Evolutionary conservation across 2,888 invertebrate species (phyloP).

Genomic region (Lingula anatina): DNA sequence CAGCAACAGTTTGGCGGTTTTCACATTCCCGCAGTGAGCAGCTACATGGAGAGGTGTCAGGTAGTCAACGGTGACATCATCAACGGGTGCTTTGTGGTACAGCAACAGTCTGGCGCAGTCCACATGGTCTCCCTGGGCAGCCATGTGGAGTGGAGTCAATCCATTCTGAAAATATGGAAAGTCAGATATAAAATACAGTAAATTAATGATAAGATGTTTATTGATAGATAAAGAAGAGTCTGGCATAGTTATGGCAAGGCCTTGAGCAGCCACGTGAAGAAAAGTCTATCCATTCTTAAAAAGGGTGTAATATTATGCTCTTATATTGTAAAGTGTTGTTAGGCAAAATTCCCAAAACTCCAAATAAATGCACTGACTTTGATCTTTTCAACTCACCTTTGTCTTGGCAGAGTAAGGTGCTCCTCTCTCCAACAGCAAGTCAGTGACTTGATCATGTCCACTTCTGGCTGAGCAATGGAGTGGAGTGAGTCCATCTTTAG

Average conservation of each 20-base stretch:
- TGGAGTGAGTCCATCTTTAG: slow-evolving; percentile 90
- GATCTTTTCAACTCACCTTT: slow-evolving; percentile 66
- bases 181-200: too few species aligned
- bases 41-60: slow-evolving; percentile 96
- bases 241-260: too few species aligned
- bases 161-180: slow-evolving; percentile 59
- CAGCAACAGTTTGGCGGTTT: slow-evolving; percentile 89
- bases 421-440: slow-evolving; percentile 85
- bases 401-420: slow-evolving; percentile 97
- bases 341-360: too few species aligned
- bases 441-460: slow-evolving; percentile 96
- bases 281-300: too few species aligned
- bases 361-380: too few species aligned
- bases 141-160: slow-evolving; percentile 95
- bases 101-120: slow-evolving; percentile 93
- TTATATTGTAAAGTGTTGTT: too few species aligned
- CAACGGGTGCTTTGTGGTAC: slow-evolving; percentile 92
- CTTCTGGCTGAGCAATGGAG: slow-evolving; percentile 96
- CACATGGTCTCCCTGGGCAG: slow-evolving; percentile 98
- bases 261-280: too few species aligned
- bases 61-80: slow-evolving; percentile 98
- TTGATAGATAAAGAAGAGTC: too few species aligned
- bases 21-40: slow-evolving; percentile 68
- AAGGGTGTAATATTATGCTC: too few species aligned
- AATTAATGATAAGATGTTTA: too few species aligned